phyloP scores from a whole-genome alignment of 2,888 invertebrate genomes.

The Drosophila macrospina region DNA sequence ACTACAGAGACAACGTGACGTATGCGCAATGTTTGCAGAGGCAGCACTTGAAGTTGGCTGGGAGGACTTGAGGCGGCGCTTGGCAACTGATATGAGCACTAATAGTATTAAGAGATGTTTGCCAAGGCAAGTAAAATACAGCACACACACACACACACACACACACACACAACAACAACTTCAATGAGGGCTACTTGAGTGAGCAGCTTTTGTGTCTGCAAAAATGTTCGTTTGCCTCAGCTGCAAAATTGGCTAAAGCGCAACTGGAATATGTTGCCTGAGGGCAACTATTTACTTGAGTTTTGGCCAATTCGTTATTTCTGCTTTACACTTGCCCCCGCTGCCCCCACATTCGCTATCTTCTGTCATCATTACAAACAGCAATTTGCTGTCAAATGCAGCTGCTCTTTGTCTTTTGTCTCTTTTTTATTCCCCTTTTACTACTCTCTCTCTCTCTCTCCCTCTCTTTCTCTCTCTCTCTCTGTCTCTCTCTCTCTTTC shows the following conservation, averaged over 20 bases:
- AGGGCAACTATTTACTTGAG: slow-evolving; percentile 28
- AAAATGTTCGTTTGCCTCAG: slow-evolving; percentile 50
- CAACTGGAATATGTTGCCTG: slow-evolving; percentile 53
- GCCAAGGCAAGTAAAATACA: slow-evolving; percentile 35
- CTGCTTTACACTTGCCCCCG: background rate
- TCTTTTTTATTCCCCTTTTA: background rate
- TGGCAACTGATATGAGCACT: slow-evolving; percentile 60
- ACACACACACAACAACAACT: slow-evolving; percentile 1
- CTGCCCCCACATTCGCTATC: no score
- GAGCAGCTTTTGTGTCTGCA: slow-evolving; percentile 29
- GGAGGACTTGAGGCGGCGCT: slow-evolving; percentile 16
- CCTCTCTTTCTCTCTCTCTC: background rate
- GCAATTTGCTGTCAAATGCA: slow-evolving; percentile 67
- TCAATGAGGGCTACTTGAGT: slow-evolving; percentile 33
- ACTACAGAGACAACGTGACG: slow-evolving; percentile 37
- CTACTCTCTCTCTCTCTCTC: background rate
- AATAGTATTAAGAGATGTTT: slow-evolving; percentile 63
- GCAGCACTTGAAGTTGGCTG: slow-evolving; percentile 10
- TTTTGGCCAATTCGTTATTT: slow-evolving; percentile 5
- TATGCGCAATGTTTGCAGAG: slow-evolving; percentile 55
- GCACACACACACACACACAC: slow-evolving; percentile 13
- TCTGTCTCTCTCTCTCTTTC: background rate
- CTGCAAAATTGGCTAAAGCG: slow-evolving; percentile 44
- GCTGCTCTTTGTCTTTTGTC: slow-evolving; percentile 41
- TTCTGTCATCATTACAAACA: slow-evolving; percentile 38